Conservation (phyloP, 2,797 vertebrate species). For the Myiothlypis chrysogaster region DNA sequence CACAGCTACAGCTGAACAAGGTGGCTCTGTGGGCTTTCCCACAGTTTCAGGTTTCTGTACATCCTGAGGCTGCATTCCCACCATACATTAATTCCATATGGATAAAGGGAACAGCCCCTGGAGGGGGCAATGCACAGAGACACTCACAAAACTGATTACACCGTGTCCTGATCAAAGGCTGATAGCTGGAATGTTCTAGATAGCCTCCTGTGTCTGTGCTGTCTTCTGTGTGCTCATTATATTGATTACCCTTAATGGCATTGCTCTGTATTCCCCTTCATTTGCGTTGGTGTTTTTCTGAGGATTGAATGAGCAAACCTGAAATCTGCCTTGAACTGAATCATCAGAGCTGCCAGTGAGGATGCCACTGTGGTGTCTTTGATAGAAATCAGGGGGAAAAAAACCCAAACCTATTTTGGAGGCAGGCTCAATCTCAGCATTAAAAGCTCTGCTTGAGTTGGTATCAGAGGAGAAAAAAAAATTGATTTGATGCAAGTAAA, state of each 20-base stretch:
- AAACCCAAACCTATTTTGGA: neutral
- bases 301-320: neutral
- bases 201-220: neutral
- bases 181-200: neutral
- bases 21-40: neutral
- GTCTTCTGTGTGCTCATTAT: neutral
- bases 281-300: neutral
- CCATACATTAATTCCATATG: accelerated
- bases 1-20: neutral
- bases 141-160: neutral
- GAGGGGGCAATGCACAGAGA: neutral
- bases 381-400: neutral
- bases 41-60: neutral
- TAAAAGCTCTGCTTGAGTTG: conserved; percentile 52
- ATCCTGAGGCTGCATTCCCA: neutral
- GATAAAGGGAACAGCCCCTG: neutral
- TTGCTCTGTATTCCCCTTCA: neutral
- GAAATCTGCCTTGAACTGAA: neutral
- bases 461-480: conserved; percentile 17
- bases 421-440: neutral
- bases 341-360: neutral
- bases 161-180: neutral
- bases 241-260: neutral
- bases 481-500: neutral
- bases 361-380: neutral